Conservation (phyloP, 2,113 vertebrate species). For the Bambusicola thoracicus region DNA sequence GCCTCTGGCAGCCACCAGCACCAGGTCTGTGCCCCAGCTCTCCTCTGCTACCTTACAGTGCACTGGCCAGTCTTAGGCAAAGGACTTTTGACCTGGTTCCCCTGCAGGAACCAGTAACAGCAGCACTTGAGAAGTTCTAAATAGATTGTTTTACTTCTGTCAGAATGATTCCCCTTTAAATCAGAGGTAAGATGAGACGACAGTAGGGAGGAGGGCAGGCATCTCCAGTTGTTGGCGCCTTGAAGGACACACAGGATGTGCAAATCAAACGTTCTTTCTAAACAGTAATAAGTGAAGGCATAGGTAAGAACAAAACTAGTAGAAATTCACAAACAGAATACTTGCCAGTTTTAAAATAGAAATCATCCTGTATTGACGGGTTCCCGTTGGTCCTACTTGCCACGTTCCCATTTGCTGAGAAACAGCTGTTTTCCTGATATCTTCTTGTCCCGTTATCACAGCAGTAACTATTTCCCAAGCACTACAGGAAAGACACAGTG, state of each 20-base stretch:
- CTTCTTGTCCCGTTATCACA: neutral
- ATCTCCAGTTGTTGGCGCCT: neutral
- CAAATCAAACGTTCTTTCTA: neutral
- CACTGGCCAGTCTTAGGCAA: neutral
- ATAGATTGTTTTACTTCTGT: neutral
- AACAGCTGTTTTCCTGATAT: neutral
- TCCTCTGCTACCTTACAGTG: neutral
- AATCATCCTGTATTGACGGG: neutral
- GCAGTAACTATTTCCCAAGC: neutral
- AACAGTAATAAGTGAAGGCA: neutral
- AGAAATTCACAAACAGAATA: conserved; percentile 6
- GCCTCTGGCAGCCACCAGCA: neutral
- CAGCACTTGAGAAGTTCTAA: neutral
- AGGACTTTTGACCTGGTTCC: neutral
- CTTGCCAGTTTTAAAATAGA: conserved; percentile 18
- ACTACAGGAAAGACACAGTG: neutral
- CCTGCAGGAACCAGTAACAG: neutral
- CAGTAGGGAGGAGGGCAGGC: neutral
- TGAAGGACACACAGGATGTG: neutral
- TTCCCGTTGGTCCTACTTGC: neutral
- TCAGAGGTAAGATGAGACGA: neutral
- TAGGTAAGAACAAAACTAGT: neutral
- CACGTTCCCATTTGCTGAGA: neutral
- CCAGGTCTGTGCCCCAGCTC: neutral
- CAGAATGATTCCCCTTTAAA: conserved; percentile 12